Evolutionary conservation across 2,113 vertebrate genomes (phyloP), one percentile per base, ranked within the genome.

Genomic region (Colinus virginianus): DNA sequence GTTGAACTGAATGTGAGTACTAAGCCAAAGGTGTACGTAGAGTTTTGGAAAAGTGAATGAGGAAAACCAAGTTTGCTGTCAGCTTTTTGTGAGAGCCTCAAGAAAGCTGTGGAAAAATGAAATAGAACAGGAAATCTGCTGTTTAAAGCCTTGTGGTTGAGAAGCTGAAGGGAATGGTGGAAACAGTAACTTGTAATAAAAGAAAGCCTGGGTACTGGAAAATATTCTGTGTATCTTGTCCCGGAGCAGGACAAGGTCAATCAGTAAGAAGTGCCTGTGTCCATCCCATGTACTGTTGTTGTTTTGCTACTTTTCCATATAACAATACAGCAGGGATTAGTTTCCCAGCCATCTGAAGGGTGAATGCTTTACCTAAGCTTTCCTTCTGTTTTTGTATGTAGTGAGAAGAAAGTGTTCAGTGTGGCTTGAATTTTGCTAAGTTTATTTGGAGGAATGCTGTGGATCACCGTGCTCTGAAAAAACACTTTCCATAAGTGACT

Each of bases 401-500:
- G 43, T 25, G 87, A 79, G 48, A 89, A 26, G 72, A 78, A 62
- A 83, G 43, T 56, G 56, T 64, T 59, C 90, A 78, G 78, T 59
- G 1, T 61, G 20, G 12, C 34, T 92, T 64, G 89, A 86, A 0
- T n/a, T n/a, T 21, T 67, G 21, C 36, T 77, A 56, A 48, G 56
- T 88, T 91, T 45, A 91, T 94, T 95, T 90, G 71, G 86, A 84
- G 72, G 43, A 63, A 76, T 53, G 15, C 90, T 79, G 90, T 84
- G 43, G 79, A 80, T 75, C 72, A 28, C 75, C 22, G 18, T 71
- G 48, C 51, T 90, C 87, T 83, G 78, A 77, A 94, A 93, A 92
- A 91, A 80, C 74, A 68, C 56, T 85, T 89, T 94, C 51, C 68
- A 38, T 61, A 82, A 92, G 70, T 51, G 82, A 85, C 91, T 85